These are phyloP conservation scores for Dendrophyllia cribrosa DNA, from an alignment of 64 coral and sea anemone genomes.

Conservation along the genomic window DNA sequence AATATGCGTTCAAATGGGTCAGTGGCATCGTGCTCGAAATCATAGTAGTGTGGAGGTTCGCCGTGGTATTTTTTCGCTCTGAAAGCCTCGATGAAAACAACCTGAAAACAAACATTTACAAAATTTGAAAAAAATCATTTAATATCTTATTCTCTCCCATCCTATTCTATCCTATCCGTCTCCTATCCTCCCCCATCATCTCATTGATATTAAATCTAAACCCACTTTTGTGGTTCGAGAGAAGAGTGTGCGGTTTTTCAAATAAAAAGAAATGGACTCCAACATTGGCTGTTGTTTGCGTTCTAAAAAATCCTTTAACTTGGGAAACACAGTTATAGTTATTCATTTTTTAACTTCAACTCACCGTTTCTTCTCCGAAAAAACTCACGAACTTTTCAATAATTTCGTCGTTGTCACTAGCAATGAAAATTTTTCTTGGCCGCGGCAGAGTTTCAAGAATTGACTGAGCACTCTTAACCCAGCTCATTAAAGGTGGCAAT, in stretches of 20 bases:
- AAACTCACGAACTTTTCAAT: slow-evolving; percentile 61
- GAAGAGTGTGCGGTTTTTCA: too few relatives aligned
- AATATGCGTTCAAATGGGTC: slow-evolving; percentile 27
- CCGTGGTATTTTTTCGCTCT: slow-evolving; percentile 32
- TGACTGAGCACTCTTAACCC: slow-evolving; percentile 55
- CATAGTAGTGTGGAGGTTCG: background rate
- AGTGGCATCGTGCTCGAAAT: background rate
- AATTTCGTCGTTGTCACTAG: slow-evolving; percentile 81
- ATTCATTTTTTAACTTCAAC: background rate
- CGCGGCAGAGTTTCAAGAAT: slow-evolving; percentile 45
- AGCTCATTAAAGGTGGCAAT: slow-evolving; percentile 51
- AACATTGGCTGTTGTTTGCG: too few relatives aligned
- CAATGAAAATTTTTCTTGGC: slow-evolving; percentile 86
- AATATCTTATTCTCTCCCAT: too few relatives aligned
- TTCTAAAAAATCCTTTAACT: too few relatives aligned
- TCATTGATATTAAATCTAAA: too few relatives aligned
- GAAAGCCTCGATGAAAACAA: slow-evolving; percentile 42
- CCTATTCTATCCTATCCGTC: too few relatives aligned
- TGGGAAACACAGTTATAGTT: too few relatives aligned
- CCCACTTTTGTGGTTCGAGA: too few relatives aligned
- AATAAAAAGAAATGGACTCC: too few relatives aligned
- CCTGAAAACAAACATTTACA: background rate
- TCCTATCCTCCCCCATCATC: too few relatives aligned
- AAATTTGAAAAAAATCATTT: too few relatives aligned
- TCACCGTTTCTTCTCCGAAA: slow-evolving; percentile 67